Base-by-base conservation (phyloP, 2,797 vertebrate genomes). In the Spinus pinus region DNA sequence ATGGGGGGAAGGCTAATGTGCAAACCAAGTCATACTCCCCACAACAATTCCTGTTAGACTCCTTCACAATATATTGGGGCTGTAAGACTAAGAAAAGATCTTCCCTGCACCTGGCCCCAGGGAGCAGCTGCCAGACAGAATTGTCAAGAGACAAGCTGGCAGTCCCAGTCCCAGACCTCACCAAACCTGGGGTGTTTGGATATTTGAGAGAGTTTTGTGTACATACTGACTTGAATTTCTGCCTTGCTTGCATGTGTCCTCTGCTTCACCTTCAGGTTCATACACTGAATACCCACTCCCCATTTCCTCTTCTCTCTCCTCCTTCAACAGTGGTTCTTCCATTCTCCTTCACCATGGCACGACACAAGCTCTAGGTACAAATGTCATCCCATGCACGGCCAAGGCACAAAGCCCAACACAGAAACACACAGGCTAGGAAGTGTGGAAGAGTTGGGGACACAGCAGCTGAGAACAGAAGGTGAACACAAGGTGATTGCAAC, bases 381-480 rank as follows among this genome's bases (percentile, higher is more conserved):
- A 69, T 5, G 21, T 21, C 51, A 75, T 6, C 31, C 20, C 62
- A 69, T 0, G 1, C 33, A 75, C 37, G 49, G 42, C 19, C 30
- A 56, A 79, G 22, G 37, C 21, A 50, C 1, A 11, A 70, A 79
- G 65, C 47, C 47, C 57, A 49, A 18, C 14, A 37, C 1, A 2
- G 39, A 0, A 0, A 88, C 28, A 51, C 33, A 69, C 0, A 39
- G 42, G 42, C 28, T 23, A 60, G 37, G 50, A 91, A 80, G 7
- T 0, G 4, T 25, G 53, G 23, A 66, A 53, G 41, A 82, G n/a
- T 0, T 41, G 73, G 51, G 41, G 64, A 92, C 20, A 89, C 54
- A 74, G 39, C 27, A 83, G 31, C 14, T 25, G 64, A 81, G 37
- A 88, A 62, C 12, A 81, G 61, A 75, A 81, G 53, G 33, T 74